A percentile compares a stretch with the other conserved stretches of the same genome.
These are phyloP conservation scores for Agrochola lychnidis DNA, from an alignment of 2,888 invertebrate genomes.

Conservation along the genomic window DNA sequence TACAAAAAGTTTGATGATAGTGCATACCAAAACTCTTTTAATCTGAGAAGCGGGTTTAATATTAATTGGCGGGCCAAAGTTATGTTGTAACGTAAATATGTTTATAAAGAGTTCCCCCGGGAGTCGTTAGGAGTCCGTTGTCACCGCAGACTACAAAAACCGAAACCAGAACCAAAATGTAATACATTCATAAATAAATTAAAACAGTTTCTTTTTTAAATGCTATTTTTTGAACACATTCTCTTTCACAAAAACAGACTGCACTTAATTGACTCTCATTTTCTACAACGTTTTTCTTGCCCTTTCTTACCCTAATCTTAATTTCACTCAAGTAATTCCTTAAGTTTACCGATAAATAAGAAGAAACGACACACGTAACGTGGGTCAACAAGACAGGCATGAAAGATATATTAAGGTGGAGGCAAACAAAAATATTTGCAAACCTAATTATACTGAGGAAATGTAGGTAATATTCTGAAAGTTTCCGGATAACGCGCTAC, in stretches of 20 bases:
- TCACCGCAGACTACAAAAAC: conserved; percentile 34
- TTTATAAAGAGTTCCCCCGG: conserved; percentile 38
- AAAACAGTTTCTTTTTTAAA: no score
- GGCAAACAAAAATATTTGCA: conserved; percentile 83
- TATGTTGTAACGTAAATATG: conserved; percentile 48
- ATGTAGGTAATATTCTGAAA: conserved; percentile 79
- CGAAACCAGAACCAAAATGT: no score
- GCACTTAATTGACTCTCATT: conserved; percentile 18
- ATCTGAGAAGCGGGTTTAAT: conserved; percentile 52
- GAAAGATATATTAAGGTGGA: conserved; percentile 80
- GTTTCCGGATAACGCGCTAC: conserved; percentile 78
- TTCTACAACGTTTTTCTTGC: conserved; percentile 28
- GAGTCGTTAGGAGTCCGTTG: conserved; percentile 52
- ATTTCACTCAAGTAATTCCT: conserved; percentile 53
- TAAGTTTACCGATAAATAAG: conserved; percentile 65
- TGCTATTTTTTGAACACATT: no score
- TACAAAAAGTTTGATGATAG: conserved; percentile 48
- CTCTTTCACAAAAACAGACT: conserved; percentile 9
- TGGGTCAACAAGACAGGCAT: conserved; percentile 79
- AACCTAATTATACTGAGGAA: conserved; percentile 82
- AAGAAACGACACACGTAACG: conserved; percentile 67
- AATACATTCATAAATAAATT: no score
- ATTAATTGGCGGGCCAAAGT: conserved; percentile 59
- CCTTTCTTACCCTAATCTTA: conserved; percentile 47
- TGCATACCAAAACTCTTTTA: conserved; percentile 49